Evolutionary conservation across 2,888 invertebrate genomes (phyloP), one percentile per base, ranked within the genome.

Genomic region (Cactoblastis cactorum): DNA sequence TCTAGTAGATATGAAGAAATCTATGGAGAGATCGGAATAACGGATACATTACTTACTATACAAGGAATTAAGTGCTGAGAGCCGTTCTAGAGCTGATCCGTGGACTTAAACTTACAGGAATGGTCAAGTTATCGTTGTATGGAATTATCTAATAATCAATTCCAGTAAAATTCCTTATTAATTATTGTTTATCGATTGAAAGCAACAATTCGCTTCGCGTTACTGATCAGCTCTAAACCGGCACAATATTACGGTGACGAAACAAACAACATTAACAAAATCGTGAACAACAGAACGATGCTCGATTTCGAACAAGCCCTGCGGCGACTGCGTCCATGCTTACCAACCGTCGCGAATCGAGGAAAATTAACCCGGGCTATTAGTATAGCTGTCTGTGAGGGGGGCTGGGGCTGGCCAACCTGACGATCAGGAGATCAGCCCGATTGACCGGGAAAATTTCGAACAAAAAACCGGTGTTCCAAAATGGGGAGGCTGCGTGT

Each of bases 11-110:
- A 83, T 72, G 80, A 82, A 85, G 78, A 79, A 84, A 80, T 79
- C 84, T 86, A 87, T 83, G 74, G 73, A 84, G 82, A 86, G 80
- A 83, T 84, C 76, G 83, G 82, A 83, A 74, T 84, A 88, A 88
- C 88, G 84, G 77, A 83, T 82, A 82, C 74, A 80, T 83, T 87
- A 88, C 82, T 80, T 84, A 87, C 83, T 84, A 82, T 81, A 83
- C 75, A 81, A 85, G 78, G 77, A 81, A 82, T 81, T 74, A 80
- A 74, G 71, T 63, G 69, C 62, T 60, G 51, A 53, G 55, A 74
- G 81, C 55, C 79, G 73, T 60, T 75, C 77, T 77, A 80, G 80
- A 85, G 79, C 79, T 75, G 65, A 76, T 58, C 60, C 54, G 1
- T 34, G 24, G 24, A 37, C 37, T 48, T 37, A 48, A 15, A 37